These are phyloP conservation scores for Antigone vipio DNA, from an alignment of 2,113 vertebrate species.

Conservation along the genomic window DNA sequence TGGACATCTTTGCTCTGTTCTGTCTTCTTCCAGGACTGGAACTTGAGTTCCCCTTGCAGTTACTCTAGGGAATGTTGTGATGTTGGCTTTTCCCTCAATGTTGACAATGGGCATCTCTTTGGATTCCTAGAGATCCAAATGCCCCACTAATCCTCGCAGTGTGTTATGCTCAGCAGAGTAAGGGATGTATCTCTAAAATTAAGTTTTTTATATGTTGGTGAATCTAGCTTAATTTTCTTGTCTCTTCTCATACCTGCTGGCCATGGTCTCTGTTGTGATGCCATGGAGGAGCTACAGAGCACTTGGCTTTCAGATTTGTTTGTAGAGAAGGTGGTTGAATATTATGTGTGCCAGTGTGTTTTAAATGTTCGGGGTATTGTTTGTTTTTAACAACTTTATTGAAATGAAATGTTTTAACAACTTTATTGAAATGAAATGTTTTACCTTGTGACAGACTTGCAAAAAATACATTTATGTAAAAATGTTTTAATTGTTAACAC, in stretches of 20 bases:
- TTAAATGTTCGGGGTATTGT: neutral
- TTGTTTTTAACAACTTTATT: neutral
- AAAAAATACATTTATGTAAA: neutral
- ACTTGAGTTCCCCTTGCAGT: neutral
- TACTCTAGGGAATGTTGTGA: neutral
- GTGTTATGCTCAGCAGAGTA: neutral
- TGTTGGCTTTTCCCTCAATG: neutral
- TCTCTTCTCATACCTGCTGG: neutral
- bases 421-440: neutral
- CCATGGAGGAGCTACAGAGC: neutral
- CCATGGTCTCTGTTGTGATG: neutral
- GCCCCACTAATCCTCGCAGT: neutral
- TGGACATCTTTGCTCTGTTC: neutral
- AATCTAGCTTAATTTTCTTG: neutral
- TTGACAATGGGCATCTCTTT: neutral
- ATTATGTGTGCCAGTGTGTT: rapidly evolving
- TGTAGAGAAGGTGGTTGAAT: neutral
- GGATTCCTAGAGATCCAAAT: neutral
- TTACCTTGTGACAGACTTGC: neutral
- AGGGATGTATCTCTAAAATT: neutral
- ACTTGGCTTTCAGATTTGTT: neutral
- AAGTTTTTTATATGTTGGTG: rapidly evolving
- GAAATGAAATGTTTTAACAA: neutral
- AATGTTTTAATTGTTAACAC: neutral
- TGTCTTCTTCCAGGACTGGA: neutral